Evolutionary conservation across 2,113 vertebrate species (phyloP).

Genomic region (Phasianus colchicus): DNA sequence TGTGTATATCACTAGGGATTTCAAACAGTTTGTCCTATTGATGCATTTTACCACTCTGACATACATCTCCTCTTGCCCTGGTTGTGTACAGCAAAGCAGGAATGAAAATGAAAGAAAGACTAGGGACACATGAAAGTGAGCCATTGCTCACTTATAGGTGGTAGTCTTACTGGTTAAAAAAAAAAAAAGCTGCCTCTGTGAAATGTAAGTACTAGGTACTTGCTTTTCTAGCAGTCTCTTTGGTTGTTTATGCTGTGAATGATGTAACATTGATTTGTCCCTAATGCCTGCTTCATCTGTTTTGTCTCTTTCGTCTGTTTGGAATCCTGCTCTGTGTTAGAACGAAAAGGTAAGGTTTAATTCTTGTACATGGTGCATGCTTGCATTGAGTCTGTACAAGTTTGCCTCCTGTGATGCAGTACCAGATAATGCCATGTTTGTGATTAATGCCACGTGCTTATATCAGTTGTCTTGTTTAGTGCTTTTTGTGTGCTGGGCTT

Average conservation of each 20-base stretch:
- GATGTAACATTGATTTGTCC: constrained; percentile 76
- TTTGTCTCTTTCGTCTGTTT: constrained; percentile 96
- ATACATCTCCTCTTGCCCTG: not conserved
- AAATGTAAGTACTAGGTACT: not conserved
- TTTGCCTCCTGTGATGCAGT: constrained; percentile 48
- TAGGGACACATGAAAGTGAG: not conserved
- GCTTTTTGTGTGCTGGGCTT: constrained; percentile 46
- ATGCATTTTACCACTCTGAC: not conserved
- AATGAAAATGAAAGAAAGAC: not conserved
- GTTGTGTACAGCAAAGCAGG: not conserved
- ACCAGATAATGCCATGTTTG: constrained; percentile 49
- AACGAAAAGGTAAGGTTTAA: constrained; percentile 99
- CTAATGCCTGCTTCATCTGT: constrained; percentile 99
- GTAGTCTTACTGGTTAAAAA: not conserved
- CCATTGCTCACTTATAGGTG: not conserved
- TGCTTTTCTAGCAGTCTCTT: constrained; percentile 25
- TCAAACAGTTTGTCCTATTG: not conserved
- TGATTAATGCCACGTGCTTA: constrained; percentile 62
- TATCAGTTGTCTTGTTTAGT: constrained; percentile 49
- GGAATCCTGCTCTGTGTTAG: constrained; percentile 99
- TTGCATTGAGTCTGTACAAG: constrained; percentile 72
- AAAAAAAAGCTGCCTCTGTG: no score
- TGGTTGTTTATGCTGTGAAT: constrained; percentile 44
- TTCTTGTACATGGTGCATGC: constrained; percentile 93
- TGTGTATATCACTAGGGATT: not conserved